Percentiles rank a stretch among this genome's conserved stretches.
These are phyloP conservation scores for Gortyna flavago DNA, from an alignment of 2,888 invertebrate species.

Conservation along the genomic window DNA sequence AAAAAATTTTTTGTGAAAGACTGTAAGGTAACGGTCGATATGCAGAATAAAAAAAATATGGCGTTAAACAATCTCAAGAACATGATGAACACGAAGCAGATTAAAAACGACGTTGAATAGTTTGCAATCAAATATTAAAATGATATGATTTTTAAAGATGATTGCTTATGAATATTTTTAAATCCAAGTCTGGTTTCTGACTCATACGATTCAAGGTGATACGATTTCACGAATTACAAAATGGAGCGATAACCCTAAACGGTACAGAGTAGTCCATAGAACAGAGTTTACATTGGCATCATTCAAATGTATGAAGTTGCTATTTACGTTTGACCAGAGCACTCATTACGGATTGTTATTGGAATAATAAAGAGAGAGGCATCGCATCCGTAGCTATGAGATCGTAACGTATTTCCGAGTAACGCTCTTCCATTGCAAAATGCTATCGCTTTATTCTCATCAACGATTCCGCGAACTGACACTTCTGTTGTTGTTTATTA, in stretches of 20 bases:
- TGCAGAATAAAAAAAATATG: background rate
- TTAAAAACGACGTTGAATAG: background rate
- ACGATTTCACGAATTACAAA: constrained; percentile 49
- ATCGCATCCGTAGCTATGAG: constrained; percentile 84
- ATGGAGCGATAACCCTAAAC: constrained; percentile 77
- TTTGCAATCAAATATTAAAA: constrained; percentile 42
- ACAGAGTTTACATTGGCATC: constrained; percentile 88
- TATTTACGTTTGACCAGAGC: constrained; percentile 90
- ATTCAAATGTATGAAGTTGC: constrained; percentile 90
- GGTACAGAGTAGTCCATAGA: constrained; percentile 82
- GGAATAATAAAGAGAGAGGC: constrained; percentile 89
- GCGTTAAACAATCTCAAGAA: background rate
- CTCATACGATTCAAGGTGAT: constrained; percentile 31
- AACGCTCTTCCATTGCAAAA: constrained; percentile 86
- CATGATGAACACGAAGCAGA: background rate
- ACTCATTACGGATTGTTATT: constrained; percentile 90
- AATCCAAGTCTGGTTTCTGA: constrained; percentile 35
- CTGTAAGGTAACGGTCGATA: background rate
- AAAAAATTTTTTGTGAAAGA: background rate
- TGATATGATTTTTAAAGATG: constrained; percentile 13
- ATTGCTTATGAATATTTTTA: constrained; percentile 23
- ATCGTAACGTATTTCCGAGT: constrained; percentile 86
- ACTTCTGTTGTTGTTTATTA: constrained; percentile 87
- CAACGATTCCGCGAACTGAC: constrained; percentile 85
- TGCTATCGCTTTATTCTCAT: constrained; percentile 85